Conservation (phyloP, 2,888 invertebrate genomes). For the Pheosia tremula region DNA sequence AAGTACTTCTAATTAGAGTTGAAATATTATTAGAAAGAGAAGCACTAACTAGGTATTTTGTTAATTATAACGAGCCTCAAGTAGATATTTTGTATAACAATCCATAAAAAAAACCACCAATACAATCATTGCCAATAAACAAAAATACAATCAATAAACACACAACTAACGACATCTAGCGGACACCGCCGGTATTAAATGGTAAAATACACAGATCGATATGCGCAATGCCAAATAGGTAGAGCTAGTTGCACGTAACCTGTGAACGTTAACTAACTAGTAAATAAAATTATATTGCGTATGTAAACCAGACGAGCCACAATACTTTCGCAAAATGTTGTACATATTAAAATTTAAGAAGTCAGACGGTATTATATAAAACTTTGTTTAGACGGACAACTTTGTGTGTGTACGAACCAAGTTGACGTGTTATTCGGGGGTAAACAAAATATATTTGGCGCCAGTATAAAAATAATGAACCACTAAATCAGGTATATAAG, state of each 20-base stretch:
- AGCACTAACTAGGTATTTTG: no score
- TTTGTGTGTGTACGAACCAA: no score
- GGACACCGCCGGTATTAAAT: slow-evolving; percentile 12
- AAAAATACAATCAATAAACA: background rate
- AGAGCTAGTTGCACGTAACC: slow-evolving; percentile 27
- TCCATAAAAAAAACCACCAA: no score
- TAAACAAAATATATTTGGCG: no score
- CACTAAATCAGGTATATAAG: no score
- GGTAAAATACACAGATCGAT: slow-evolving; percentile 8
- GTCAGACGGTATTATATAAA: background rate
- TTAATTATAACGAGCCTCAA: no score
- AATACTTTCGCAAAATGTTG: slow-evolving; percentile 18
- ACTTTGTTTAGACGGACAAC: no score
- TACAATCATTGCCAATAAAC: background rate
- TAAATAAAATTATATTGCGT: background rate
- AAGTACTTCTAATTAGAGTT: no score
- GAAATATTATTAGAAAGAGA: no score
- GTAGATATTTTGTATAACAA: no score
- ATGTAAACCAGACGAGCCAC: background rate
- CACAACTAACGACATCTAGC: slow-evolving; percentile 30
- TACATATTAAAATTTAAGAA: background rate
- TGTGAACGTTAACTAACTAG: background rate
- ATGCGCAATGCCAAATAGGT: slow-evolving; percentile 24
- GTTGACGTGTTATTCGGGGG: no score
- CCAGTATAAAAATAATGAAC: no score